These are phyloP conservation scores for Neosalanx taihuensis DNA, from an alignment of 2,797 vertebrate genomes.

Conservation along the genomic window DNA sequence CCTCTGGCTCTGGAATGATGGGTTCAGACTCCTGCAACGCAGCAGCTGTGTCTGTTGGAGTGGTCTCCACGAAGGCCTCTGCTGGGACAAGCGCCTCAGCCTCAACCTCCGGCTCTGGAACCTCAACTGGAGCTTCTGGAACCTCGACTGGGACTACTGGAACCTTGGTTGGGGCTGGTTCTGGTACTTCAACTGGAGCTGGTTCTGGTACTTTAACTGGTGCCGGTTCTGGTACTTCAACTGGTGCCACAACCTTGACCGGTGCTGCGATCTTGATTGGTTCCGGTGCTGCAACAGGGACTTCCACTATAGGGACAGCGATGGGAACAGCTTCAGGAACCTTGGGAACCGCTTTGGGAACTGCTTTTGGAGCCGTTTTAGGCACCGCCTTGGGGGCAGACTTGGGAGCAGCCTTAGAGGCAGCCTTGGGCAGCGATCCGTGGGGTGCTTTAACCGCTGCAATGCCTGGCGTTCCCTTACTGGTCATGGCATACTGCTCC, in stretches of 20 bases:
- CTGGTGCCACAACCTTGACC: slow-evolving; percentile 13
- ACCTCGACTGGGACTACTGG: slow-evolving; percentile 6
- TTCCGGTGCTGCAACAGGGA: slow-evolving; percentile 16
- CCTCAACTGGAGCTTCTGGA: background rate
- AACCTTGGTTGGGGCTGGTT: slow-evolving; percentile 10
- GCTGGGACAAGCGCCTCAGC: background rate
- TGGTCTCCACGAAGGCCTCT: slow-evolving; percentile 9
- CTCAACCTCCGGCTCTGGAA: background rate
- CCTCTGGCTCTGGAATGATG: slow-evolving; percentile 45
- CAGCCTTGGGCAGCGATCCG: slow-evolving; percentile 6
- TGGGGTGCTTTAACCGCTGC: slow-evolving; percentile 52
- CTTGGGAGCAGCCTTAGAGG: slow-evolving; percentile 11
- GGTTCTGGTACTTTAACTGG: slow-evolving; percentile 18
- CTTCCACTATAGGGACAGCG: slow-evolving; percentile 24
- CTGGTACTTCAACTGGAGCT: slow-evolving; percentile 13
- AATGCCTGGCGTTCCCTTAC: slow-evolving; percentile 55
- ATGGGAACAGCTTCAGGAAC: slow-evolving; percentile 30
- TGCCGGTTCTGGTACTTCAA: slow-evolving; percentile 1
- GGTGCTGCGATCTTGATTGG: slow-evolving; percentile 20
- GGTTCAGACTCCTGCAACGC: slow-evolving; percentile 34
- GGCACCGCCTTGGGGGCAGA: slow-evolving; percentile 18
- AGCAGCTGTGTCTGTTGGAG: slow-evolving; percentile 20
- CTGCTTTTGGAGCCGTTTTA: background rate
- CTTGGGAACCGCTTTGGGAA: slow-evolving; percentile 24
- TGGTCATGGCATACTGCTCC: slow-evolving; percentile 54